Evolutionary conservation across 2,888 invertebrate species (phyloP).

Genomic region (Didymodactylos carnosus): DNA sequence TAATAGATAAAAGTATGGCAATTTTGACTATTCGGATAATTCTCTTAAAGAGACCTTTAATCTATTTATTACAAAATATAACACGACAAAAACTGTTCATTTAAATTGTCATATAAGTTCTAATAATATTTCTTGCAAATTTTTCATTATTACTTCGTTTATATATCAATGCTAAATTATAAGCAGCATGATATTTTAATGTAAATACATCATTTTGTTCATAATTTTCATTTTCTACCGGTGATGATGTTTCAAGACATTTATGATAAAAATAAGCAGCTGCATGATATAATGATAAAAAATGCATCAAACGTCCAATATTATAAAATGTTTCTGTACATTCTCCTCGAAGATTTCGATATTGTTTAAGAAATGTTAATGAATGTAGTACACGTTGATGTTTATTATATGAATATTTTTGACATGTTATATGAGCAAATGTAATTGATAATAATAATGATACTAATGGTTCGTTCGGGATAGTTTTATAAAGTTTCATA

Average conservation of each 20-base stretch:
- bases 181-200: constrained; percentile 22
- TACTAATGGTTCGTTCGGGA: constrained; percentile 47
- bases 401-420: constrained; percentile 58
- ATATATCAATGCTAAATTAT: constrained; percentile 26
- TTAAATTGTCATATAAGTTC: constrained; percentile 22
- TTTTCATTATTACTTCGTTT: constrained; percentile 21
- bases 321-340: constrained; percentile 14
- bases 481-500: constrained; percentile 48
- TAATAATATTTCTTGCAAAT: constrained; percentile 21
- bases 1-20: too few relatives aligned
- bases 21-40: too few relatives aligned
- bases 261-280: constrained; percentile 13
- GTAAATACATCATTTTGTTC: constrained; percentile 17
- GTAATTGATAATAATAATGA: constrained; percentile 56
- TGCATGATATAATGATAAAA: constrained; percentile 7
- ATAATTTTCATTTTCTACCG: not conserved
- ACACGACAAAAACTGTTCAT: not conserved
- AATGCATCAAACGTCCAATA: constrained; percentile 11
- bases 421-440: constrained; percentile 58
- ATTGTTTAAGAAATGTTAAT: constrained; percentile 9
- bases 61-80: not conserved
- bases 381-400: constrained; percentile 54
- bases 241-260: constrained; percentile 4
- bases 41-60: too few relatives aligned
- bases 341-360: constrained; percentile 7